Conservation (phyloP, 1,140 invertebrate genomes). For the Pachypeltis micranthus region DNA sequence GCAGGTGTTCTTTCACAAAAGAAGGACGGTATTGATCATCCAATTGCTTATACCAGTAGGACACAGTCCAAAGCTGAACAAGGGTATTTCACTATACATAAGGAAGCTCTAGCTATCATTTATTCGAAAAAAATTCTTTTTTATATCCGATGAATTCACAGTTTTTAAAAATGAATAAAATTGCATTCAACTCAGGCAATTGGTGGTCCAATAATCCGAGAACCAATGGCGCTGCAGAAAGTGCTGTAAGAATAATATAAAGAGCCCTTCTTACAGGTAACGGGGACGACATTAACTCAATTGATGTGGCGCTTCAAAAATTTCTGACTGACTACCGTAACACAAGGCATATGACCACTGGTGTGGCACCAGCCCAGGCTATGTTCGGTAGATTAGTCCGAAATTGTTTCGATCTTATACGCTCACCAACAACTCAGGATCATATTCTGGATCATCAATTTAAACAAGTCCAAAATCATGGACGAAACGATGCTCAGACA, state of each 20-base stretch:
- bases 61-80: not conserved
- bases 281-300: not conserved
- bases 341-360: not conserved
- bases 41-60: not conserved
- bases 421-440: too few relatives aligned
- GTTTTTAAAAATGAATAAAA: not conserved
- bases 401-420: not conserved
- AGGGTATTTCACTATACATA: slow-evolving; percentile 31
- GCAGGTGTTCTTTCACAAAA: not conserved
- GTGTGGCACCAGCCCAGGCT: slow-evolving; percentile 7
- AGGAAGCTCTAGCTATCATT: slow-evolving; percentile 34
- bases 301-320: not conserved
- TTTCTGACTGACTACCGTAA: not conserved
- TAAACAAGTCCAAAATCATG: not conserved
- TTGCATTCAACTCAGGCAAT: not conserved
- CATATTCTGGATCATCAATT: not conserved
- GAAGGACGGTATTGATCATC: not conserved
- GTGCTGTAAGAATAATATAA: not conserved
- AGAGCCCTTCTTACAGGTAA: not conserved
- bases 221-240: not conserved
- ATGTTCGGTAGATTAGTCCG: not conserved
- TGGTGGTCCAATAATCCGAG: not conserved
- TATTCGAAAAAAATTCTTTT: slow-evolving; percentile 23
- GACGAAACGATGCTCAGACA: not conserved
- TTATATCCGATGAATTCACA: not conserved